Percentiles rank a stretch among this genome's conserved stretches.
These are phyloP conservation scores for Drosophila trapezifrons DNA, from an alignment of 1,140 invertebrate genomes.

Conservation along the genomic window DNA sequence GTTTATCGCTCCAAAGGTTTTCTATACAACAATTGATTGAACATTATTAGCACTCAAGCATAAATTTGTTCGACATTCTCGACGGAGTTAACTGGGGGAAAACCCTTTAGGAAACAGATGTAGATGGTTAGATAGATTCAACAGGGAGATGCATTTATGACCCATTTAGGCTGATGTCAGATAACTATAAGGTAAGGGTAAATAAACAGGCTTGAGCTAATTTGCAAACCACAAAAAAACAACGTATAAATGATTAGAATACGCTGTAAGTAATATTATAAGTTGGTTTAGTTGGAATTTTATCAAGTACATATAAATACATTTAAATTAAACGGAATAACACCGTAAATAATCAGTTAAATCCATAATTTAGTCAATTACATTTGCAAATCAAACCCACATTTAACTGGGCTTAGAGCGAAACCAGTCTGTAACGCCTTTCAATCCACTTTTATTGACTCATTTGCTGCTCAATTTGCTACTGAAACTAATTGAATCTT, in stretches of 20 bases:
- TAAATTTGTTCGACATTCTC: constrained; percentile 67
- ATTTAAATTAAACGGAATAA: not conserved
- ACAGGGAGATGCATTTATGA: not conserved
- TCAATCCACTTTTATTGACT: constrained; percentile 5
- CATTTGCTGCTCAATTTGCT: constrained; percentile 9
- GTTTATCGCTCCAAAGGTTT: constrained; percentile 76
- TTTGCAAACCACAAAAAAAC: too few species aligned
- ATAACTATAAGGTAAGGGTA: too few species aligned
- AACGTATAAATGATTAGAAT: too few species aligned
- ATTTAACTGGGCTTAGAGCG: too few species aligned
- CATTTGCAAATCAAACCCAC: not conserved
- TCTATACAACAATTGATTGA: constrained; percentile 74
- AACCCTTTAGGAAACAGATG: constrained; percentile 12
- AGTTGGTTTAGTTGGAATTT: too few species aligned
- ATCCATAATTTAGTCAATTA: constrained; percentile 11
- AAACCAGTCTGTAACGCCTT: not conserved
- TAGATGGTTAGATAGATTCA: constrained; percentile 27
- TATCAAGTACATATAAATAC: too few species aligned
- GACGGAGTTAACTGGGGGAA: constrained; percentile 33
- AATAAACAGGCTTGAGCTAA: too few species aligned
- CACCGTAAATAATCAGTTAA: not conserved
- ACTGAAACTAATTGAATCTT: constrained; percentile 8
- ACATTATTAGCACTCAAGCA: constrained; percentile 81
- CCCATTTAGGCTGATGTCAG: too few species aligned
- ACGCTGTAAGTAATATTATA: too few species aligned